phyloP scores from a whole-genome alignment of 2,888 invertebrate species.

The Chrysolina americana region DNA sequence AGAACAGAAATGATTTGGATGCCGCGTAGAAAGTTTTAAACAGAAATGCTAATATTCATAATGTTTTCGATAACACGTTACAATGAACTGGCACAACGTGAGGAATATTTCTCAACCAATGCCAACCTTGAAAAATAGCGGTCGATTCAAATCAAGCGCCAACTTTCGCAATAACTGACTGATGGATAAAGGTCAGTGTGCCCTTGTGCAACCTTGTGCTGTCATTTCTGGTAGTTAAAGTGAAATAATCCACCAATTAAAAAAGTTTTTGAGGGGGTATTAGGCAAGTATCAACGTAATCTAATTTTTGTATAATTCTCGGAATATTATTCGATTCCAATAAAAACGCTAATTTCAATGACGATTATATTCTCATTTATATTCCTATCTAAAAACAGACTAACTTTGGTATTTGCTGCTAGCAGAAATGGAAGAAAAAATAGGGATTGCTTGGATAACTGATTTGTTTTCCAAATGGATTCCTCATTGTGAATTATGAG shows the following conservation, averaged over 20 bases:
- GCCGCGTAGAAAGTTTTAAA: neutral
- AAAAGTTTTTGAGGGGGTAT: neutral
- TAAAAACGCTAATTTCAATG: neutral
- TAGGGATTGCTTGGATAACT: too few species aligned
- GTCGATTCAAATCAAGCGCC: conserved; percentile 4
- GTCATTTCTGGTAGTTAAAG: neutral
- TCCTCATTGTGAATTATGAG: too few species aligned
- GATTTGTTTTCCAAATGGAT: too few species aligned
- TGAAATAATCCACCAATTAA: neutral
- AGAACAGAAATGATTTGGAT: neutral
- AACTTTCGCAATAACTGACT: conserved; percentile 11
- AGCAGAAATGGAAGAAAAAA: neutral
- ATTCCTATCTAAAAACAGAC: neutral
- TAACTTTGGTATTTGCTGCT: neutral
- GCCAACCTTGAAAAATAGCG: neutral
- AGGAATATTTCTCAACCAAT: neutral
- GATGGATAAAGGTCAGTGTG: neutral
- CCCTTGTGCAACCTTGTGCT: neutral
- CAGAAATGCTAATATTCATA: neutral
- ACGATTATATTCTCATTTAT: neutral
- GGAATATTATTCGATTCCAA: neutral
- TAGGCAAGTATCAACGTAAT: neutral
- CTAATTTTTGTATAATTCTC: neutral
- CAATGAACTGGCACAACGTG: conserved; percentile 12
- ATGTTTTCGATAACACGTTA: conserved; percentile 8